Evolutionary conservation across 2,113 vertebrate species (phyloP), one percentile per base, ranked within the genome.

Genomic region (Casuarius casuarius): DNA sequence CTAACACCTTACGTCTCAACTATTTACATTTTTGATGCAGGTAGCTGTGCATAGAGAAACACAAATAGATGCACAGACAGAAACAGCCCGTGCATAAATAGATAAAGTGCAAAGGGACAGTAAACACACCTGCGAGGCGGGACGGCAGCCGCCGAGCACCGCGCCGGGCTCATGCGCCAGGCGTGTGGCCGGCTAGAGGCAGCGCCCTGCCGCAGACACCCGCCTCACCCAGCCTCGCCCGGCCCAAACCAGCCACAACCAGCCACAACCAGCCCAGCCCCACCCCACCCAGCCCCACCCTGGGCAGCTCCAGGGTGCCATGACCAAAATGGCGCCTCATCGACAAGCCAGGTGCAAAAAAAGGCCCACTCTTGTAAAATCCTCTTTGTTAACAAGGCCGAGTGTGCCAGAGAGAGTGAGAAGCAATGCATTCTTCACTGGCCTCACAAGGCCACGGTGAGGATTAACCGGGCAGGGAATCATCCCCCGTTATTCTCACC

Each of bases 121-220:
- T 10, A 38, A 94, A 25, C 25, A 61, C 28, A 49, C 5, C 1
- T 2, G 13, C 9, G 18, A 75, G 58, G 46, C 67, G 70, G 65
- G 73, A 23, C 3, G 7, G 7, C 1, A 17, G 15, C 14, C 7
- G 38, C 46, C 15, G 12, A 4, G 40, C 10, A 52, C 42, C 40
- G 18, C 23, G 23, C 42, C 0, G 0, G 25, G n/a, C 42, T 44
- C 0, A 0, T 10, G n/a, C 48, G 15, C 21, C 14, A 38, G 31
- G 4, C 38, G 15, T 0, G 0, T 16, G 1, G 26, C 12, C 16
- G 42, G 10, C 42, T 9, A 42, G 38, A 46, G 44, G 44, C 44
- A 15, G 44, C 44, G 15, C 44, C 46, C 18, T 38, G 18, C 17
- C 44, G 18, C 18, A 18, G 46, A 48, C 46, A 12, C 46, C 46